Percentiles rank a stretch among this genome's conserved stretches.
phyloP scores from a whole-genome alignment of 1,140 invertebrate genomes.

The Oscheius sp. region DNA sequence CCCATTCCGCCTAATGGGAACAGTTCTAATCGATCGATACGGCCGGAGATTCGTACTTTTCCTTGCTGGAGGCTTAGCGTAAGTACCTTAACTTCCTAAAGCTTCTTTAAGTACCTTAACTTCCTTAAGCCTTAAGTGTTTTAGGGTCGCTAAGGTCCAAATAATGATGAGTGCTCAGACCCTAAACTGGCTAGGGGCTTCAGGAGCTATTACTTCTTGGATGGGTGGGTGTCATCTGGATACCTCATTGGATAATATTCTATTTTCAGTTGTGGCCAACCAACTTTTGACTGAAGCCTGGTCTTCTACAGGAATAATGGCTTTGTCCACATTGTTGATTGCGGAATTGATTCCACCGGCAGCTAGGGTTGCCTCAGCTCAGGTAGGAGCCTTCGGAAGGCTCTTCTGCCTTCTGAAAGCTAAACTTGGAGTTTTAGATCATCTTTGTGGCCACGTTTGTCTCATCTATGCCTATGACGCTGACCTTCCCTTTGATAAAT shows the following conservation, averaged over 20 bases:
- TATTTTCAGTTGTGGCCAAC: background rate
- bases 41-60: background rate
- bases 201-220: background rate
- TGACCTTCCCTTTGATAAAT: background rate
- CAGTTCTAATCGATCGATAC: background rate
- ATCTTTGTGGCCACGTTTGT: background rate
- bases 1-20: background rate
- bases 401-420: background rate
- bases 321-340: background rate
- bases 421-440: background rate
- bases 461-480: background rate
- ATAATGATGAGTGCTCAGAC: background rate
- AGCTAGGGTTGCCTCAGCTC: background rate
- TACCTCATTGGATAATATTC: background rate
- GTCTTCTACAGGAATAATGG: background rate
- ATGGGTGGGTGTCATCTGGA: background rate
- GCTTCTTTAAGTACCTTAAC: background rate
- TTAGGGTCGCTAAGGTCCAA: background rate
- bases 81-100: background rate
- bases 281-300: background rate
- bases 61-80: background rate
- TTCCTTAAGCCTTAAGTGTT: background rate
- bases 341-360: background rate
- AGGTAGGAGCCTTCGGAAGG: slow-evolving; percentile 2
- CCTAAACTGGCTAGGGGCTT: background rate